Evolutionary conservation across 2,797 vertebrate species (phyloP), one percentile per base, ranked within the genome.

Genomic region (Sternotherus odoratus): DNA sequence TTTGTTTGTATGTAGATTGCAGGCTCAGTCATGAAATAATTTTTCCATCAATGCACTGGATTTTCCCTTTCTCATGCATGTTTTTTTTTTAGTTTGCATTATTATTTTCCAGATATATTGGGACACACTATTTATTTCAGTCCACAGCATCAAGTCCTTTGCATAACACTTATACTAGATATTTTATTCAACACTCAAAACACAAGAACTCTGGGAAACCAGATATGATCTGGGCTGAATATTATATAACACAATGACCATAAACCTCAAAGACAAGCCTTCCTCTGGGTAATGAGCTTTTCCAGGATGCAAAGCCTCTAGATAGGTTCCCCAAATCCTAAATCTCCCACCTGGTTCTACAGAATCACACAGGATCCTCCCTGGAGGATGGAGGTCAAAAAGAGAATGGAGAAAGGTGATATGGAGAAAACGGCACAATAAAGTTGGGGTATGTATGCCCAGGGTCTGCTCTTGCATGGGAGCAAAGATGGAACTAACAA

Each of bases 291-390:
- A 75, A 16, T 16, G 7, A 28, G 28, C 46, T 75, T 30, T 89
- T 77, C 86, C 77, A 83, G 39, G 39, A 85, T 74, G 26, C 7
- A 92, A 90, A 95, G 57, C 1, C 72, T 51, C 36, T 78, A 13
- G 89, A 75, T 8, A 5, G 6, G 33, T 88, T 83, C 81, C 79
- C 7, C 43, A 48, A 75, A 46, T 48, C 72, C 6, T 75, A 6
- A 75, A 23, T 69, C 63, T 36, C 9, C 63, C 63, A 36, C 17
- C 9, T 6, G 78, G 10, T 0, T 1, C 17, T 63, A 24, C 11
- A 82, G 36, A 85, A 87, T 4, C 19, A 30, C 15, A 75, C 26
- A 89, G 43, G 78, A 72, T 26, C 16, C 21, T 63, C 1, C 51
- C 24, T 8, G 3, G n/a, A 2, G 4, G 54, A 5, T n/a, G 0